Evolutionary conservation across 2,113 vertebrate genomes (phyloP).

Genomic region (Butastur rufipennis): DNA sequence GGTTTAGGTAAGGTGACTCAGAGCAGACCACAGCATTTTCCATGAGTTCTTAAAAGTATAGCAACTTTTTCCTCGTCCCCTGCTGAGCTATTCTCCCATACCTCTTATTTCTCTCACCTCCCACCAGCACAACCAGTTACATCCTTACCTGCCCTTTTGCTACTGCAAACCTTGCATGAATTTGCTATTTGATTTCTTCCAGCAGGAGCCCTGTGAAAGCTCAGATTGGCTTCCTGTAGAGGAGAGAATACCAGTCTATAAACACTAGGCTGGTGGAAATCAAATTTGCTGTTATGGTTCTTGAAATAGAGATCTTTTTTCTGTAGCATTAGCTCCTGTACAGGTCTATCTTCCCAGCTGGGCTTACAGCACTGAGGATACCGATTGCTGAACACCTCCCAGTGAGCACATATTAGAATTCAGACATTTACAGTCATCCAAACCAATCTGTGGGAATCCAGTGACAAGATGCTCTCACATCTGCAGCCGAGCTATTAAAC

Average conservation of each 20-base stretch:
- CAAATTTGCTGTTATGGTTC: slow-evolving; percentile 37
- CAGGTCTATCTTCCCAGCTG: slow-evolving; percentile 14
- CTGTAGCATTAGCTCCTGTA: background rate
- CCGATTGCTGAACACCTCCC: slow-evolving; percentile 36
- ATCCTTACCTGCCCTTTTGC: background rate
- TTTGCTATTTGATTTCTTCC: slow-evolving; percentile 15
- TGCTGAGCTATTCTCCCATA: background rate
- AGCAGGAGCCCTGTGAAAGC: background rate
- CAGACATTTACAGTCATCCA: slow-evolving; percentile 11
- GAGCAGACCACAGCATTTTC: background rate
- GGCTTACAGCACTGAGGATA: background rate
- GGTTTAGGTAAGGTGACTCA: background rate
- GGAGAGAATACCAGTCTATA: slow-evolving; percentile 15
- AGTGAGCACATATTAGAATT: background rate
- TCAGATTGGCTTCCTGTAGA: slow-evolving; percentile 37
- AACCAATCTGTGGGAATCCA: background rate
- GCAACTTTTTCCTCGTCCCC: background rate
- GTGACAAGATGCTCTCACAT: background rate
- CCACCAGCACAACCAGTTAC: background rate
- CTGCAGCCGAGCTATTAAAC: background rate
- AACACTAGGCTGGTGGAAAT: slow-evolving; percentile 47
- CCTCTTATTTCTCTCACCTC: background rate
- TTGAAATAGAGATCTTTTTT: background rate
- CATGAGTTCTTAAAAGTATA: background rate
- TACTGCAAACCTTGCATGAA: background rate